phyloP scores from a whole-genome alignment of 2,888 invertebrate genomes.

The Taphrorychus bicolor region DNA sequence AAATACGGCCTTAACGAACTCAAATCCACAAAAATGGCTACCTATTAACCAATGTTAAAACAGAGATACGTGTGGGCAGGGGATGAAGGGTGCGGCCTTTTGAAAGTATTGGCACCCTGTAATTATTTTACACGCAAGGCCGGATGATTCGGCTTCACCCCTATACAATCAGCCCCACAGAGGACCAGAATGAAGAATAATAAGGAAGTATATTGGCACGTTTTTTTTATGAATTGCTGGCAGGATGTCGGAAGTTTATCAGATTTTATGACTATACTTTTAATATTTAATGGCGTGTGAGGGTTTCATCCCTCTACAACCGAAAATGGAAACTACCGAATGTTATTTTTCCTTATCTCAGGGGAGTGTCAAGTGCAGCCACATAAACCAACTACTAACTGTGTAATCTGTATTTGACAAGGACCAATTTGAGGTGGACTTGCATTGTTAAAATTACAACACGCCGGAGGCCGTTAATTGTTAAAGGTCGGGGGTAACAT shows the following conservation, averaged over 20 bases:
- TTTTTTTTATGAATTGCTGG: constrained; percentile 30
- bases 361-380: neutral
- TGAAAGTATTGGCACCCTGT: constrained; percentile 27
- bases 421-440: neutral
- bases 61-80: constrained; percentile 5
- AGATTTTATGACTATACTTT: constrained; percentile 13
- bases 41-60: no score
- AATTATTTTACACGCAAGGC: constrained; percentile 26
- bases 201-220: constrained; percentile 33
- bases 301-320: neutral
- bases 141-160: constrained; percentile 39
- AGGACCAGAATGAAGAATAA: constrained; percentile 35
- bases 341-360: neutral
- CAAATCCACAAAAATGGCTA: no score
- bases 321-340: neutral
- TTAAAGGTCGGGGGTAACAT: neutral
- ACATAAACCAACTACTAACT: neutral
- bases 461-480: neutral
- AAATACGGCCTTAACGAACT: neutral
- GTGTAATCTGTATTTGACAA: neutral
- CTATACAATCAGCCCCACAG: constrained; percentile 31
- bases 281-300: neutral
- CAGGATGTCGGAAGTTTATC: constrained; percentile 29
- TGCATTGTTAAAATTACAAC: neutral
- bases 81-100: constrained; percentile 20